phyloP scores from a whole-genome alignment of 1,140 invertebrate genomes.

The Heliconius congener region DNA sequence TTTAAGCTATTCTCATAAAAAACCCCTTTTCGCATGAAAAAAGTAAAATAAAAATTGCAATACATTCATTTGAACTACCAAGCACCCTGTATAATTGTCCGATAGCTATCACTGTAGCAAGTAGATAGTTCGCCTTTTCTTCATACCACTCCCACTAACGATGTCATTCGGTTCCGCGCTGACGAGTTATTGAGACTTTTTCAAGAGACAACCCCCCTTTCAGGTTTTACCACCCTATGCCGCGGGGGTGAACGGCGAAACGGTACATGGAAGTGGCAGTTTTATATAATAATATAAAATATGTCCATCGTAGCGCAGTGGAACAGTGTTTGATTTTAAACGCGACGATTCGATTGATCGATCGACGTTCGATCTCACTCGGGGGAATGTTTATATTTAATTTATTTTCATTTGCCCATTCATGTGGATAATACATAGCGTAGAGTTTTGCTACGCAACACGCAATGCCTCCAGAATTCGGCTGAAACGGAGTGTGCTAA shows the following conservation, averaged over 20 bases:
- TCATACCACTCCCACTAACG: constrained; percentile 75
- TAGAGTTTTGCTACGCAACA: no score
- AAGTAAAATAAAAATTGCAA: not conserved
- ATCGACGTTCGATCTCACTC: no score
- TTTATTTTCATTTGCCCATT: no score
- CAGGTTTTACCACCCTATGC: constrained; percentile 36
- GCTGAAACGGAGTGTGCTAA: no score
- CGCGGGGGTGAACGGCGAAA: constrained; percentile 36
- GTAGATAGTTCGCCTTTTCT: constrained; percentile 80
- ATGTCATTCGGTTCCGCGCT: constrained; percentile 77
- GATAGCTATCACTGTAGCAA: constrained; percentile 60
- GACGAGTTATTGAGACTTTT: constrained; percentile 81
- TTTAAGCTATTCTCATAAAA: not conserved
- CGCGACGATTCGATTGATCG: no score
- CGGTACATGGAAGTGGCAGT: not conserved
- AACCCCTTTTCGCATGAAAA: not conserved
- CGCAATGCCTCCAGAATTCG: no score
- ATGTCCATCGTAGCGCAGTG: not conserved
- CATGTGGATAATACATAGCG: no score
- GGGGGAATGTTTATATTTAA: no score
- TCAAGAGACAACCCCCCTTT: constrained; percentile 69
- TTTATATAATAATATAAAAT: not conserved
- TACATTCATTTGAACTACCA: not conserved
- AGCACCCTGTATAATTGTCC: constrained; percentile 56
- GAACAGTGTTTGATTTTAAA: no score